These are phyloP conservation scores for Telmatochromis brichardi DNA, from an alignment of 2,113 vertebrate genomes.

Conservation along the genomic window DNA sequence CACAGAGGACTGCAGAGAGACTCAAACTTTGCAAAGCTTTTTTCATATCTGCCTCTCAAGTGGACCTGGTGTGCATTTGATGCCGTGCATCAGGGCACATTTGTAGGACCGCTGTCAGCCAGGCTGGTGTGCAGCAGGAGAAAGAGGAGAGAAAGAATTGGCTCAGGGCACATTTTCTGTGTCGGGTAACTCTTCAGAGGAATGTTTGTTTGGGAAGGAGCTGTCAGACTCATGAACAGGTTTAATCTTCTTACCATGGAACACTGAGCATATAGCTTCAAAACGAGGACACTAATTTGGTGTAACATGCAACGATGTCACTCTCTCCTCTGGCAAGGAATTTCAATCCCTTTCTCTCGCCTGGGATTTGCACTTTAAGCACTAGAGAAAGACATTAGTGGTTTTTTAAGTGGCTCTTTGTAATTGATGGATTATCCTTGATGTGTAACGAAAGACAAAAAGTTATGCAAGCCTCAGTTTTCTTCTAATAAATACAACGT, in stretches of 20 bases:
- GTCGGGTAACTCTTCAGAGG: conserved; percentile 17
- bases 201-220: conserved; percentile 52
- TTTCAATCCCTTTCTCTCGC: background rate
- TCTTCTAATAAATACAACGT: background rate
- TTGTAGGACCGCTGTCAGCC: background rate
- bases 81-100: background rate
- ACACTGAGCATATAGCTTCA: conserved; percentile 45
- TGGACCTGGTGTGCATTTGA: background rate
- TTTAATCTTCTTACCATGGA: conserved; percentile 45
- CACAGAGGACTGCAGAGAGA: background rate
- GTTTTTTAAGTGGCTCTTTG: background rate
- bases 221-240: conserved; percentile 9
- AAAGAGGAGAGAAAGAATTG: background rate
- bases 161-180: background rate
- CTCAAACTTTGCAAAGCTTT: background rate
- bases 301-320: conserved; percentile 39
- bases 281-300: conserved; percentile 39
- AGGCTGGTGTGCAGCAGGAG: background rate
- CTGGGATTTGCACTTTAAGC: background rate
- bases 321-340: background rate
- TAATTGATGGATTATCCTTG: background rate
- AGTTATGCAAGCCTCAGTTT: background rate
- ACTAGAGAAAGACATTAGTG: background rate
- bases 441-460: background rate
- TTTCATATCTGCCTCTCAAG: background rate